A percentile compares a stretch with the other conserved stretches of the same genome.
These are phyloP conservation scores for Linnaemya vulpina DNA, from an alignment of 2,888 invertebrate genomes.

Conservation along the genomic window DNA sequence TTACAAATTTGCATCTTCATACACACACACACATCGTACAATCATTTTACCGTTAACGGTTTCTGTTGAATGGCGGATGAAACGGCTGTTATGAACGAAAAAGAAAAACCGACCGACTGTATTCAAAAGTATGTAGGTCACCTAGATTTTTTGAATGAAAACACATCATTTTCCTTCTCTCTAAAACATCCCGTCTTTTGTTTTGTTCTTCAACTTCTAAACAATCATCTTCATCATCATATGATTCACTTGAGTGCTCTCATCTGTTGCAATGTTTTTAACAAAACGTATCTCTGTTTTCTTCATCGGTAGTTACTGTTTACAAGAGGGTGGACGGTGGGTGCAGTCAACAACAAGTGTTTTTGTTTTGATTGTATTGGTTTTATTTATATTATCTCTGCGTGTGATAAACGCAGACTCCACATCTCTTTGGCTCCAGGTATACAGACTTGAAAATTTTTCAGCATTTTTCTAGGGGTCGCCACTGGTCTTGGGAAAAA, in stretches of 20 bases:
- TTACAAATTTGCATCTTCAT: not conserved
- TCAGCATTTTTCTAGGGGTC: constrained; percentile 77
- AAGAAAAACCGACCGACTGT: constrained; percentile 17
- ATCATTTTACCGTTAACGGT: not conserved
- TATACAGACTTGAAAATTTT: constrained; percentile 80
- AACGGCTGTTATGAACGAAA: not conserved
- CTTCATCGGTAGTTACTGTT: constrained; percentile 21
- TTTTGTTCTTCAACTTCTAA: constrained; percentile 47
- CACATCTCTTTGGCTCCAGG: constrained; percentile 77
- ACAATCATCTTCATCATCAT: constrained; percentile 39
- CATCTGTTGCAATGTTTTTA: constrained; percentile 68
- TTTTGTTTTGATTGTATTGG: constrained; percentile 57
- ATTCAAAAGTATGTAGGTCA: constrained; percentile 38
- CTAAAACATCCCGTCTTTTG: constrained; percentile 9
- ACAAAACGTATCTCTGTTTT: constrained; percentile 23
- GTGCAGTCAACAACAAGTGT: constrained; percentile 55
- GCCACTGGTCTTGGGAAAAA: constrained; percentile 72
- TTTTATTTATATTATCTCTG: constrained; percentile 71
- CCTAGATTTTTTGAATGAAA: constrained; percentile 6
- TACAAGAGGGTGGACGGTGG: constrained; percentile 48
- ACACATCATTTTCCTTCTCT: constrained; percentile 6
- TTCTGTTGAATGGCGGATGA: not conserved
- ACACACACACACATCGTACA: no score
- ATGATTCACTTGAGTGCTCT: constrained; percentile 19
- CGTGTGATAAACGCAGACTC: constrained; percentile 79